phyloP scores from a whole-genome alignment of 2,113 vertebrate genomes.

The Podiceps cristatus region DNA sequence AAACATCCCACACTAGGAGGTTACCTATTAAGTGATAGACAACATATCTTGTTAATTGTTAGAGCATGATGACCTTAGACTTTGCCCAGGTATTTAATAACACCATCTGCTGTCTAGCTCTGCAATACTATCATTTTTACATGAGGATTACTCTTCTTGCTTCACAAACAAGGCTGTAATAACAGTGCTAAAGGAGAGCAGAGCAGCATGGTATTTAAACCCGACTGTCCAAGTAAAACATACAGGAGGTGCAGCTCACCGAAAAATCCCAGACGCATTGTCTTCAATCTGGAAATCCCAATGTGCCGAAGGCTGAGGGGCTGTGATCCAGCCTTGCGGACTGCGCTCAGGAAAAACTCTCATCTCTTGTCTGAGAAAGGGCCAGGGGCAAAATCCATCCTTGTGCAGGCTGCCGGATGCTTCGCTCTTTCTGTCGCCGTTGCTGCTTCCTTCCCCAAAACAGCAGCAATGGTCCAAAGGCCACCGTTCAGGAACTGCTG shows the following conservation, averaged over 20 bases:
- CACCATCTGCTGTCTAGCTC: conserved; percentile 67
- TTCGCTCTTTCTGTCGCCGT: not conserved
- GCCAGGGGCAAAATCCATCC: not conserved
- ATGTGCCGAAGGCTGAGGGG: not conserved
- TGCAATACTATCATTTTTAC: conserved; percentile 51
- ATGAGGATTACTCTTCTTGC: conserved; percentile 59
- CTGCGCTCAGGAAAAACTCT: not conserved
- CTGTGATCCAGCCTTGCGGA: not conserved
- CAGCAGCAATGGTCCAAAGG: not conserved
- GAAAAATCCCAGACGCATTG: not conserved
- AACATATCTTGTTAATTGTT: conserved; percentile 70
- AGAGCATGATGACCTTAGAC: conserved; percentile 69
- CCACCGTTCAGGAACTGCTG: not conserved
- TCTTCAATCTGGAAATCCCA: not conserved
- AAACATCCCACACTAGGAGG: conserved; percentile 38
- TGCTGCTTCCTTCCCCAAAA: not conserved
- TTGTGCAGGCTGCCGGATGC: not conserved
- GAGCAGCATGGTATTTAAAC: conserved; percentile 47
- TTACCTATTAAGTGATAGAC: conserved; percentile 67
- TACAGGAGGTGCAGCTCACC: not conserved
- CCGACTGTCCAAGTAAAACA: not conserved
- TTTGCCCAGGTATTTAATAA: conserved; percentile 74
- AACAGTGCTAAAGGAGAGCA: conserved; percentile 35
- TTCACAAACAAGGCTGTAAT: conserved; percentile 59
- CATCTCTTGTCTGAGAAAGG: not conserved